These are phyloP conservation scores for Drosophila buzzatii DNA, from an alignment of 2,888 invertebrate species.

Conservation along the genomic window DNA sequence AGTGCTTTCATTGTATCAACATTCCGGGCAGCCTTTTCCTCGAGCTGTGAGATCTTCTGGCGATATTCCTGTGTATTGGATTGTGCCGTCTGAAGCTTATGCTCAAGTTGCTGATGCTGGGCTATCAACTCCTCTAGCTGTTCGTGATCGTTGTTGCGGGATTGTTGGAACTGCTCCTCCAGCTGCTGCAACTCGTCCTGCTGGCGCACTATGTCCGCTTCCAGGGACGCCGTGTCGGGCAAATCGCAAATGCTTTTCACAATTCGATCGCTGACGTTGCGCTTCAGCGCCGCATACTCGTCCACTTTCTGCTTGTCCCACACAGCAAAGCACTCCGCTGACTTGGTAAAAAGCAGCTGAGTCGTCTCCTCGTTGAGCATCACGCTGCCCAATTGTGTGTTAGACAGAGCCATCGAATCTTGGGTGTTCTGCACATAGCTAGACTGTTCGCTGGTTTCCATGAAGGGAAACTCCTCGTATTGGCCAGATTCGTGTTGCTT, in stretches of 20 bases:
- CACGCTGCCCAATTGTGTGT: constrained; percentile 33
- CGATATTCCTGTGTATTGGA: constrained; percentile 11
- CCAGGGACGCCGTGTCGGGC: constrained; percentile 49
- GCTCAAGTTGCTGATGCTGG: constrained; percentile 54
- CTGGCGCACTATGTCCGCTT: constrained; percentile 56
- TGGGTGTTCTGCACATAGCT: constrained; percentile 55
- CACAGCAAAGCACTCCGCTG: constrained; percentile 75
- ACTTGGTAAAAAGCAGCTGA: constrained; percentile 59
- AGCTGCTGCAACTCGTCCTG: constrained; percentile 50
- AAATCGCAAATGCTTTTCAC: constrained; percentile 66
- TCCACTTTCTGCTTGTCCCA: constrained; percentile 80
- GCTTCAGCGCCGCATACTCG: constrained; percentile 70
- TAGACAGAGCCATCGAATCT: constrained; percentile 48
- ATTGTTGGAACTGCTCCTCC: constrained; percentile 45
- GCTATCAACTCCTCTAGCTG: constrained; percentile 23
- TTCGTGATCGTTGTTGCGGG: constrained; percentile 53
- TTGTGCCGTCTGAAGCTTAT: constrained; percentile 50
- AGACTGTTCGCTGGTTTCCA: constrained; percentile 55
- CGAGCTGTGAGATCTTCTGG: constrained; percentile 7
- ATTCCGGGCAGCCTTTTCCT: constrained; percentile 11
- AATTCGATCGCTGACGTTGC: constrained; percentile 65
- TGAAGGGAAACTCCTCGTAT: constrained; percentile 55
- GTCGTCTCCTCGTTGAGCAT: constrained; percentile 72
- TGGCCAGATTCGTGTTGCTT: constrained; percentile 16
- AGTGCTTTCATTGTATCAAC: constrained; percentile 18